Conservation (phyloP, 2,797 vertebrate species). For the Mastacembelus armatus region DNA sequence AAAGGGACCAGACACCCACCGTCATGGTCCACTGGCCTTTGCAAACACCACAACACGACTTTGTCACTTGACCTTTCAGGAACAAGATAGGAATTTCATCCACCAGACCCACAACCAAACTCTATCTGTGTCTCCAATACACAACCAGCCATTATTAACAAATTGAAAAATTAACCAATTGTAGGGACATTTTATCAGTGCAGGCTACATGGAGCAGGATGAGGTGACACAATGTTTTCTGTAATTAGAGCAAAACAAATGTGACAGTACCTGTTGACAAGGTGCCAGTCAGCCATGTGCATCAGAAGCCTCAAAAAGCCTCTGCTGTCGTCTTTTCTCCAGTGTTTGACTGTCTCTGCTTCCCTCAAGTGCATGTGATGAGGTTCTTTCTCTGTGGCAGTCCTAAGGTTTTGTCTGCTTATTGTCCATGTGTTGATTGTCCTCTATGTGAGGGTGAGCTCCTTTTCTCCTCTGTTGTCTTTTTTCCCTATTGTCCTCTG, state of each 20-base stretch:
- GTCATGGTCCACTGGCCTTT: neutral
- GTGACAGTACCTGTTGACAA: slow-evolving; percentile 1
- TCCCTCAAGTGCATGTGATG: neutral
- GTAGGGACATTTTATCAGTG: neutral
- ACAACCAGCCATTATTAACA: too few species aligned
- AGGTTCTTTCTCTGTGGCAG: neutral
- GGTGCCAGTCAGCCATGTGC: neutral
- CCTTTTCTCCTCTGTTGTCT: neutral
- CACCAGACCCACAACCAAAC: neutral
- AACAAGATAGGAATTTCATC: neutral
- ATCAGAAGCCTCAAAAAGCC: neutral
- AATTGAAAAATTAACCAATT: neutral
- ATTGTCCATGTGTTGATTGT: neutral
- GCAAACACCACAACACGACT: neutral
- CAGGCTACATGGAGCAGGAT: neutral
- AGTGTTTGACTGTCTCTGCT: neutral
- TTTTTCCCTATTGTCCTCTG: neutral
- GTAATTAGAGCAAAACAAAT: neutral
- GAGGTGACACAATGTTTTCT: neutral
- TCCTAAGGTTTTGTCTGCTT: neutral
- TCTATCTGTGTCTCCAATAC: too few species aligned
- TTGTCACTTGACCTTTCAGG: neutral
- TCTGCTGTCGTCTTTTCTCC: neutral
- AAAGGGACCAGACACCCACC: neutral
- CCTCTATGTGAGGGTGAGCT: neutral